A percentile compares a stretch with the other conserved stretches of the same genome.
These are phyloP conservation scores for Aspidapion aeneum DNA, from an alignment of 2,888 invertebrate species.

Conservation along the genomic window DNA sequence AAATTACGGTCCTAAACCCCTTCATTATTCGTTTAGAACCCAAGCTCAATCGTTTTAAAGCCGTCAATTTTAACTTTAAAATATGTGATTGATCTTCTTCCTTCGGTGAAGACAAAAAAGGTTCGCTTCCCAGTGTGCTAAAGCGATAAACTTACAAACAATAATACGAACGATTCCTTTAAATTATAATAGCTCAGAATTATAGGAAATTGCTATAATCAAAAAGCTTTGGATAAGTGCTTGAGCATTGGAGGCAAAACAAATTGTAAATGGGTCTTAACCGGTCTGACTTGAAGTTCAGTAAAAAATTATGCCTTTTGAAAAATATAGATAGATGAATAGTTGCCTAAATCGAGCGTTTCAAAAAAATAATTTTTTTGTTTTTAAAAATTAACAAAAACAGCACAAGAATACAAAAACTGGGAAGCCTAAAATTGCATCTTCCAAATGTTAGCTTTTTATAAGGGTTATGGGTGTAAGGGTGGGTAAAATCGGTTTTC, in stretches of 20 bases:
- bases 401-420: no score
- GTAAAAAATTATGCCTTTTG: no score
- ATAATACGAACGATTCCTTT: not conserved
- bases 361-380: no score
- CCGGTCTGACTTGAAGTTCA: no score
- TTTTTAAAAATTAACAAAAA: no score
- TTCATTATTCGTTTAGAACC: not conserved
- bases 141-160: not conserved
- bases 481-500: no score
- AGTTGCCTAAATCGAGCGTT: no score
- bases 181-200: not conserved
- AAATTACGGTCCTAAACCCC: constrained; percentile 13
- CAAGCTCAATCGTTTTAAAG: not conserved
- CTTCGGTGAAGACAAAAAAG: not conserved
- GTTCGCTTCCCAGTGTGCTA: not conserved
- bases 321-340: no score
- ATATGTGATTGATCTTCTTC: not conserved
- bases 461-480: no score
- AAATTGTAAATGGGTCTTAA: not conserved
- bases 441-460: no score
- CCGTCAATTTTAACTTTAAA: not conserved
- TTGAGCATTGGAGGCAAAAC: not conserved
- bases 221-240: not conserved
- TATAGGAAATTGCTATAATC: not conserved
- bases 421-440: no score